Percentiles rank a stretch among this genome's conserved stretches.
phyloP scores from a whole-genome alignment of 2,113 vertebrate genomes.

The Brachyhypopomus gauderio region DNA sequence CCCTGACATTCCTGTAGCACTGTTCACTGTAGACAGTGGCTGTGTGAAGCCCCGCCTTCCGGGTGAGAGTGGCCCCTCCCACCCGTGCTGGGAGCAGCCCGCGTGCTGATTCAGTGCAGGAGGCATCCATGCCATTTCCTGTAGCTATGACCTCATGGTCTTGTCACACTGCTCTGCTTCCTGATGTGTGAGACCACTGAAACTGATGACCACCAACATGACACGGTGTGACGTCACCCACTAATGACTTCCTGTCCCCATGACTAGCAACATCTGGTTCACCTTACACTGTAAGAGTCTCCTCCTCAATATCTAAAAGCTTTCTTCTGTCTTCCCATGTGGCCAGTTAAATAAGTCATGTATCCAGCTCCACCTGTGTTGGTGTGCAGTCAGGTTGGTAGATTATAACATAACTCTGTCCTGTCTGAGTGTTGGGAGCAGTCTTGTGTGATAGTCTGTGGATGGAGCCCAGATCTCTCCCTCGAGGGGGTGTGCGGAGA shows the following conservation, averaged over 20 bases:
- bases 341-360: no score
- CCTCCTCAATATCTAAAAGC: no score
- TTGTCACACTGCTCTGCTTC: conserved; percentile 34
- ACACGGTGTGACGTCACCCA: conserved; percentile 30
- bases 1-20: no score
- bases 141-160: conserved; percentile 37
- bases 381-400: no score
- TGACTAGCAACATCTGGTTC: neutral
- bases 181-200: conserved; percentile 9
- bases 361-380: neutral
- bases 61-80: neutral
- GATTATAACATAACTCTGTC: no score
- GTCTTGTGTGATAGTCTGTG: neutral
- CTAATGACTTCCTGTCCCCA: neutral
- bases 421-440: no score
- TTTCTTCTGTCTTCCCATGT: no score
- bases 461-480: no score
- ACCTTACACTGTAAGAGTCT: neutral
- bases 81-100: neutral
- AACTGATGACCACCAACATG: neutral
- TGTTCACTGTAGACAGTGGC: no score
- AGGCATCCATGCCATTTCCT: conserved; percentile 40
- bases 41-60: no score
- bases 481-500: no score
- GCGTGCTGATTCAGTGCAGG: neutral